Evolutionary conservation across 2,113 vertebrate genomes (phyloP), one percentile per base, ranked within the genome.

Genomic region (Perca schrenkii): DNA sequence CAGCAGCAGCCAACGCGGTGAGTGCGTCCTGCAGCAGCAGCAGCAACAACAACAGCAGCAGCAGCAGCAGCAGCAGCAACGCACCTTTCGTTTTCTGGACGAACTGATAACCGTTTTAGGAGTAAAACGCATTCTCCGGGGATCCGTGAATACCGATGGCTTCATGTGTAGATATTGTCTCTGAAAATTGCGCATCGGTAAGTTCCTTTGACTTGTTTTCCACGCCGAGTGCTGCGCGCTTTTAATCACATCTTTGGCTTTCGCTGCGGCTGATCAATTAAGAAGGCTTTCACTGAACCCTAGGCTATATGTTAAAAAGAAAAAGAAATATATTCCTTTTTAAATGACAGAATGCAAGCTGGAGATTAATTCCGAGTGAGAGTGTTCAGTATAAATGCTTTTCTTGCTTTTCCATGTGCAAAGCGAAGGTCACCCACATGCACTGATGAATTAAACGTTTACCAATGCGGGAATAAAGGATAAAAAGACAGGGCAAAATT

Each of bases 401-500:
- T 47, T 57, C 21, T 4, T 15, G 77, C 25, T 68, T 83, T 68
- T 86, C 69, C 74, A 82, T 74, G 83, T 74, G 63, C 79, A 71
- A 76, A 70, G 75, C 77, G 88, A 92, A 92, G 92, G 92, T 92
- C 86, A 92, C 16, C 69, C 83, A 79, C 67, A 83, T 53, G 74
- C 58, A 68, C 21, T 70, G 80, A 65, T 70, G 74, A 56, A 79
- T 83, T 69, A 54, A 85, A 86, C 22, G 64, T 78, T 14, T 47
- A 11, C 25, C 19, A 60, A 66, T 65, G 66, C 16, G 5, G 25
- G 53, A 60, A 25, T 53, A 21, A 46, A 28, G 13, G 22, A 49
- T 4, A 43, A 12, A 31, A 17, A 56, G n/a, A 31, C 19, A 21
- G 8, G 22, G 22, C 19, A 31, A 47, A 62, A 70, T 77, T 10